phyloP scores from a whole-genome alignment of 2,797 vertebrate genomes.

The Mus caroli region DNA sequence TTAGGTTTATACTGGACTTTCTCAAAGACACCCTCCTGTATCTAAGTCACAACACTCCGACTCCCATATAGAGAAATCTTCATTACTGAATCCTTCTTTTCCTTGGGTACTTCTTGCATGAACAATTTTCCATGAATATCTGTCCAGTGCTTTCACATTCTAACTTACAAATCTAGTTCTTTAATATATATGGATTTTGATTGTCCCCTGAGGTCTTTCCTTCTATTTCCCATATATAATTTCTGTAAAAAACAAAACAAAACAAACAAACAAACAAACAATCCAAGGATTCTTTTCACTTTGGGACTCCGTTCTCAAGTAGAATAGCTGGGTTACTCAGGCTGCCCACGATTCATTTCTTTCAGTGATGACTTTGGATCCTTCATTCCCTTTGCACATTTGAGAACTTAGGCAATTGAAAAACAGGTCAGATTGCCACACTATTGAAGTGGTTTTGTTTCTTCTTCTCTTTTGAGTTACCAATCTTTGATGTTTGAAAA shows the following conservation, averaged over 20 bases:
- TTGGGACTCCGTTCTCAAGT: background rate
- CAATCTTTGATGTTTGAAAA: slow-evolving; percentile 62
- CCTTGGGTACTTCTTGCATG: background rate
- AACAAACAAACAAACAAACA: no score
- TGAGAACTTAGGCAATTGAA: slow-evolving; percentile 58
- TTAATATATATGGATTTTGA: background rate
- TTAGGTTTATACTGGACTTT: background rate
- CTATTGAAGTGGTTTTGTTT: background rate
- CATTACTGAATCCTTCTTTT: background rate
- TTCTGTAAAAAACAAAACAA: background rate
- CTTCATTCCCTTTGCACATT: slow-evolving; percentile 41
- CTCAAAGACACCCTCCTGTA: background rate
- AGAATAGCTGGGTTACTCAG: slow-evolving; percentile 12
- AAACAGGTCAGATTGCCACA: slow-evolving; percentile 28
- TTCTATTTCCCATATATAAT: slow-evolving; percentile 50
- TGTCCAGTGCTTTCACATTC: background rate
- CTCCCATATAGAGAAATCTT: background rate
- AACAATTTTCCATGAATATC: background rate
- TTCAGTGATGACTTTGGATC: background rate
- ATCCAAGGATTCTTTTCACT: slow-evolving; percentile 15
- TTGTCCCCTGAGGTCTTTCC: slow-evolving; percentile 17
- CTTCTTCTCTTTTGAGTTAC: slow-evolving; percentile 67
- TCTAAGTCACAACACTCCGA: background rate
- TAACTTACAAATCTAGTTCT: background rate
- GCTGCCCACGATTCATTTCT: background rate